Percentiles rank a stretch among this genome's conserved stretches.
Evolutionary conservation across 2,113 vertebrate species (phyloP).

Genomic region (Prionailurus bengalensis): DNA sequence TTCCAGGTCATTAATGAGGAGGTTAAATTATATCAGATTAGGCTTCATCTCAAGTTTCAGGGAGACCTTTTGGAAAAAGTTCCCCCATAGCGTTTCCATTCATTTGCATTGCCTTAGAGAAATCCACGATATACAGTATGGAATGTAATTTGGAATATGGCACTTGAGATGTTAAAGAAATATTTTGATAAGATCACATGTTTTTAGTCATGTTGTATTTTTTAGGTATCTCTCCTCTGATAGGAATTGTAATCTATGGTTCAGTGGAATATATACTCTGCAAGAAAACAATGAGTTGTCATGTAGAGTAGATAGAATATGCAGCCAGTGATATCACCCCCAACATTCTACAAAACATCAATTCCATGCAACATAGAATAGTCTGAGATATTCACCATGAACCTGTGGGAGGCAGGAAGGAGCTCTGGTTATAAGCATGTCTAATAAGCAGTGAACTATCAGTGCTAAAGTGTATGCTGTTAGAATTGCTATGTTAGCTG

Average conservation of each 20-base stretch:
- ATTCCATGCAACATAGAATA: neutral
- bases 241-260: neutral
- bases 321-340: neutral
- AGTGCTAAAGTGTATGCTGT: neutral
- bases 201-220: neutral
- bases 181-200: neutral
- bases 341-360: neutral
- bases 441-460: neutral
- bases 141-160: neutral
- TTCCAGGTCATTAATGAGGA: conserved; percentile 66
- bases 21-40: conserved; percentile 17
- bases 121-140: neutral
- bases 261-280: neutral
- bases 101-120: conserved; percentile 32
- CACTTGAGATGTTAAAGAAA: conserved; percentile 5
- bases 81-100: neutral
- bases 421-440: neutral
- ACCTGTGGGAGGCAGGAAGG: neutral
- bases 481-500: neutral
- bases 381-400: neutral
- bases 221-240: neutral
- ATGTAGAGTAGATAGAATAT: neutral
- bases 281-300: neutral
- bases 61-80: neutral
- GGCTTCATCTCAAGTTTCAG: neutral